Evolutionary conservation across 1,140 invertebrate genomes (phyloP), one percentile per base, ranked within the genome.

Genomic region (Archegozetes longisetosus): DNA sequence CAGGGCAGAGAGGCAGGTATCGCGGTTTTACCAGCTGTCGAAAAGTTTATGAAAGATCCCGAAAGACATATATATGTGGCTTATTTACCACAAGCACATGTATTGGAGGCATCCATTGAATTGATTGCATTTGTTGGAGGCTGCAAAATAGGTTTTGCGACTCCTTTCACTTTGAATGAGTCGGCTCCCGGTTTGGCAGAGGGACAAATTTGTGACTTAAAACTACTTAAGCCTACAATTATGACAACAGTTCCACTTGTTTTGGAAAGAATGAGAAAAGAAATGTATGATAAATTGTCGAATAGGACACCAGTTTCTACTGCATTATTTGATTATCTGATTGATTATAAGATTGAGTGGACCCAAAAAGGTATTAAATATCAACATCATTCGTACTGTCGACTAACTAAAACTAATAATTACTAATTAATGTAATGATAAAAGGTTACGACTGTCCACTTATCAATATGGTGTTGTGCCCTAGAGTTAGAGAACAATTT

Each of bases 31-130:
- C 49, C 40, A 50, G 55, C 48, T 13, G 55, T 57, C 9, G 29
- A 46, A 9, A 24, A 57, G 17, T n/a, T 57, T 24, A 57, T 57
- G 1, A 23, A 20, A 20, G 28, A 55, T 14, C 29, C 29, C 14
- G 29, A 55, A 55, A 26, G 25, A 12, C 47, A 24, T 25, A 13
- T 20, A 13, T 52, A 59, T n/a, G 52, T 59, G 17, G 58, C 22
- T 23, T 99, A 95, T 73, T 76, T 99, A 60, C 95, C 95, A 2
- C 75, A 98, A 53, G 95, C 95, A 48, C 95, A 99, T 75, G 93
- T 98, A 1, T 86, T 97, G 66, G 95, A 98, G 74, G 76, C 98
- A 28, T 28, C 55, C 4, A 53, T 67, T 74, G 79, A 82, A 68
- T 71, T 75, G 22, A 73, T 76, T 50, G 79, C 77, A 66, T 64